Base-by-base conservation (phyloP, 2,113 vertebrate species). In the Prochilodus magdalenae region DNA sequence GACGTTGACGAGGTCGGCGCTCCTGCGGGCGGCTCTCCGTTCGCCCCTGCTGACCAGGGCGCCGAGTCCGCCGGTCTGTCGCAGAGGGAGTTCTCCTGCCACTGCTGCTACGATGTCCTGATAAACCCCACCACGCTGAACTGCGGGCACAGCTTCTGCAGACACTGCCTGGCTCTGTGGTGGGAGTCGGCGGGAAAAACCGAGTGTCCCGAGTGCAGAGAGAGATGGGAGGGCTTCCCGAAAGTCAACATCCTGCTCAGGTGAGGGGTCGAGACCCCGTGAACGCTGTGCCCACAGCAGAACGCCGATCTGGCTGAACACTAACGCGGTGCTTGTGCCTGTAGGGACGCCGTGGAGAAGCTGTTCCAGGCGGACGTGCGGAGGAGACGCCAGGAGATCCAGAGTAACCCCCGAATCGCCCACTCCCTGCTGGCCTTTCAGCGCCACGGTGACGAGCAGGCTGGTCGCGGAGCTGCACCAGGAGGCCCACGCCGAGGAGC, bases 131-230 rank as follows among this genome's bases (percentile, higher is more conserved):
- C 97, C 85, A 99, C 97, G 20, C 83, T 99, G 81, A 98, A 95
- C 89, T 99, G 97, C 7, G 97, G 97, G 8, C 97, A 99, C n/a
- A 99, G 95, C 86, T 98, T 97, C 90, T 99, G 97, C 73, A 94
- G 97, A 33, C 97, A 98, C 81, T 99, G 97, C 87, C 91, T 99
- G 18, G 96, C 97, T 3, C 87, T 95, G 20, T 99, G 97, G 97
- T 98, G 97, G 97, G 91, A 91, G 0, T 96, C 97, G 0, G 97
- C 97, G 4, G 95, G 93, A 86, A 97, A 97, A 88, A 97, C 94
- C 0, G 96, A 98, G 84, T 99, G 97, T 83, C 97, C 97, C 0
- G 97, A 99, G 87, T 99, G 97, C 87, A 89, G 97, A 77, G 95
- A 97, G 87, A 97, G 95, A 81, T 99, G 97, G 97, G 96, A 96